Conservation (phyloP, 1,140 invertebrate genomes). For the Cotesia glomerata region DNA sequence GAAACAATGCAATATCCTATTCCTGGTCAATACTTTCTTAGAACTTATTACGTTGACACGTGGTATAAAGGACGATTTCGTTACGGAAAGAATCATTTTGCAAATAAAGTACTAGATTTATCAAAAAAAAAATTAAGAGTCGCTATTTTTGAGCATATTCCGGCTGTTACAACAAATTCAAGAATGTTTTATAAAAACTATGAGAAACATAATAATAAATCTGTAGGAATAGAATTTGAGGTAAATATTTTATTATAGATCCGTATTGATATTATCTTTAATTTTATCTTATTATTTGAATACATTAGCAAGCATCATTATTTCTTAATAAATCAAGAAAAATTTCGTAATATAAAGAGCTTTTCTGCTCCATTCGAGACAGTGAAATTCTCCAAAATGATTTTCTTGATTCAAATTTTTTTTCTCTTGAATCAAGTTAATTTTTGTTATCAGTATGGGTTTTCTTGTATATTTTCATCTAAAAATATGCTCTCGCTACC, state of each 20-base stretch:
- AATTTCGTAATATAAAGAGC: too few relatives aligned
- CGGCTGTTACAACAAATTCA: constrained; percentile 67
- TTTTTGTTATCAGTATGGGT: too few relatives aligned
- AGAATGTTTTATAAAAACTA: constrained; percentile 49
- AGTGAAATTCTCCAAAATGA: too few relatives aligned
- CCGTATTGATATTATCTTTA: too few relatives aligned
- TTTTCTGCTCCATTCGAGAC: too few relatives aligned
- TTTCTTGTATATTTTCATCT: too few relatives aligned
- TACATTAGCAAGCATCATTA: too few relatives aligned
- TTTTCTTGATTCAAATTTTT: too few relatives aligned
- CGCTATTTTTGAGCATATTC: constrained; percentile 74
- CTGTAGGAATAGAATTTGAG: constrained; percentile 70
- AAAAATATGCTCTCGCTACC: too few relatives aligned
- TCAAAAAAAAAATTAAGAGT: constrained; percentile 64
- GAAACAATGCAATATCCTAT: constrained; percentile 75
- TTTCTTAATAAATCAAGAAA: too few relatives aligned
- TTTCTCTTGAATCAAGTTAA: too few relatives aligned
- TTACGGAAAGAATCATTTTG: constrained; percentile 64
- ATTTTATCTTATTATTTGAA: too few relatives aligned
- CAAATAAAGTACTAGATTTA: constrained; percentile 69
- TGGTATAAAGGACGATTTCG: constrained; percentile 69
- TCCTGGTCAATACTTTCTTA: constrained; percentile 59
- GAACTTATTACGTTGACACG: constrained; percentile 68
- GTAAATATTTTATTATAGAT: constrained; percentile 51
- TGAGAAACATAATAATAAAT: constrained; percentile 34